Evolutionary conservation across 2,888 invertebrate genomes (phyloP), one percentile per base, ranked within the genome.

Genomic region (Philopedon plagiatum): DNA sequence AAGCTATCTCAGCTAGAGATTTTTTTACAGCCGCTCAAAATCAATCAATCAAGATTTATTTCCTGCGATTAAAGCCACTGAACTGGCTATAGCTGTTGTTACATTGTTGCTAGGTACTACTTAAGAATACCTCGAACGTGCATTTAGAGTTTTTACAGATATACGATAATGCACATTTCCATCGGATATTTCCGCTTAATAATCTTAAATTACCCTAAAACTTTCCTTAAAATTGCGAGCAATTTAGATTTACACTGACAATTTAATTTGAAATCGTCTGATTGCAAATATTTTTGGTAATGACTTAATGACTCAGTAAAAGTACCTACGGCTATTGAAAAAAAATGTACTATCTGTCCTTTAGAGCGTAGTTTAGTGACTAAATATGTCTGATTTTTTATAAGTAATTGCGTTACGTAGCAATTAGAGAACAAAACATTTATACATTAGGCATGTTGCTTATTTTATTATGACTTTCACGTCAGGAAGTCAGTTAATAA

Each of bases 191-290:
- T 49, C 23, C 49, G 26, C 32, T 1, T 29, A 29, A 13, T 54
- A 54, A 54, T 29, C 15, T 54, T 29, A 29, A 54, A 29, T 29
- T 54, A 13, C 15, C 29, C 15, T 29, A 5, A 29, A 13, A 54
- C 54, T 54, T 54, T 54, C 54, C 21, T 54, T 54, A n/a, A 23
- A 54, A 54, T 13, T 15, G 15, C 29, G 13, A 54, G 15, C 15
- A 0, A 21, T 49, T 23, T 19, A 15, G 21, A 3, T 46, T 49
- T 13, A 21, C 8, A 54, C 7, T 26, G 8, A n/a, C 3, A 19
- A 21, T 21, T 51, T 46, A 21, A 13, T 51, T 21, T 23, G 9
- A 23, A 21, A 23, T 11, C 11, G 23, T 11, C 21, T n/a, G n/a
- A n/a, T n/a, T n/a, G 9, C 13, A 44, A 51, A 51, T 51, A 51